phyloP scores from a whole-genome alignment of 2,113 vertebrate species.

The Bubo scandiacus region DNA sequence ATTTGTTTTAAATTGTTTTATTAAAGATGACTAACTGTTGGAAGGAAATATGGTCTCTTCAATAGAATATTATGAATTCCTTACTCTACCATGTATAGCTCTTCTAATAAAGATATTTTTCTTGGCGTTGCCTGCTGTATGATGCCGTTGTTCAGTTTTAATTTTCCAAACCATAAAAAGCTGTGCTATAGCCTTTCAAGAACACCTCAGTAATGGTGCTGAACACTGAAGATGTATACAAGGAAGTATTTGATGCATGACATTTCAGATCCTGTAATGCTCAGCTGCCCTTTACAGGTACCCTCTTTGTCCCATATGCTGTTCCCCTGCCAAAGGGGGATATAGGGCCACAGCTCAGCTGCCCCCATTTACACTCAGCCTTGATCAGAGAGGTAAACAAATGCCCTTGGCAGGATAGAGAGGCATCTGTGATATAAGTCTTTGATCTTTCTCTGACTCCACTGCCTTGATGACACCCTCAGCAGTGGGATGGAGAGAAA shows the following conservation, averaged over 20 bases:
- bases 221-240: neutral
- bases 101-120: neutral
- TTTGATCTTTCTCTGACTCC: neutral
- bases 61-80: neutral
- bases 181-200: neutral
- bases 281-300: neutral
- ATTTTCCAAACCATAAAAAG: neutral
- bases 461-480: neutral
- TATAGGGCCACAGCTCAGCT: neutral
- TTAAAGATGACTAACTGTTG: neutral
- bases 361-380: neutral
- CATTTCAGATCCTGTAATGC: neutral
- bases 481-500: neutral
- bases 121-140: neutral
- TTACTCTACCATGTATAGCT: neutral
- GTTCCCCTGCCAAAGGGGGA: neutral
- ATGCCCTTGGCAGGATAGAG: neutral
- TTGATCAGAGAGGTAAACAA: neutral
- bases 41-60: neutral
- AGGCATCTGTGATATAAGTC: neutral
- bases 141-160: neutral
- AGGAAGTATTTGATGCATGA: neutral
- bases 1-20: neutral
- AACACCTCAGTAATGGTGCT: neutral
- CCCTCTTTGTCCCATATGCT: neutral